Evolutionary conservation across 2,888 invertebrate genomes (phyloP).

Genomic region (Colostygia pectinataria): DNA sequence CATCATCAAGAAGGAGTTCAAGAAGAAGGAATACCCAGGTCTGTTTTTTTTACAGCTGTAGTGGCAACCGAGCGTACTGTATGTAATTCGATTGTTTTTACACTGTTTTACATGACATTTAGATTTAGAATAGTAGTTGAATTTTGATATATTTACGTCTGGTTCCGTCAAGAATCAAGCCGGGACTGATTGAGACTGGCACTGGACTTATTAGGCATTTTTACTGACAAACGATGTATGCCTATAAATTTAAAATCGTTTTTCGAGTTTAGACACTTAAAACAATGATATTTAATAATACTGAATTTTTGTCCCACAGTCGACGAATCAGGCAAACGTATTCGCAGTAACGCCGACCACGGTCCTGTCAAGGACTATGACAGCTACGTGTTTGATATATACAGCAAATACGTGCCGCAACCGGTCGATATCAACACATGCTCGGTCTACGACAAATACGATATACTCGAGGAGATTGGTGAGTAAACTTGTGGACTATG

Average conservation of each 20-base stretch:
- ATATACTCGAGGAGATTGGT: constrained; percentile 99
- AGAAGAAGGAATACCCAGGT: constrained; percentile 90
- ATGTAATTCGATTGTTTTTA: too few relatives aligned
- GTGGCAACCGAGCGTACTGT: too few relatives aligned
- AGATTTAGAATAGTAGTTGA: too few relatives aligned
- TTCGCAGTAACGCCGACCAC: constrained; percentile 94
- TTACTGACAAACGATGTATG: too few relatives aligned
- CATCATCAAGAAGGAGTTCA: constrained; percentile 88
- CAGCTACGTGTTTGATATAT: constrained; percentile 98
- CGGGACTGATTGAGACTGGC: too few relatives aligned
- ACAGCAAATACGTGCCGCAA: constrained; percentile 98
- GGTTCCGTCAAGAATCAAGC: too few relatives aligned
- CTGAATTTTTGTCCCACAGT: constrained; percentile 58
- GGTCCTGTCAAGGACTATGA: constrained; percentile 97
- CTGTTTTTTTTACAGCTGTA: not conserved
- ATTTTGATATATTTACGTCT: too few relatives aligned
- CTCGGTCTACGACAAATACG: constrained; percentile 98
- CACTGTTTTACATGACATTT: too few relatives aligned
- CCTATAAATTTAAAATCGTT: too few relatives aligned
- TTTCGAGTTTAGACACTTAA: too few relatives aligned
- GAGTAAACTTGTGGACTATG: constrained; percentile 47
- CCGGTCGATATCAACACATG: constrained; percentile 97
- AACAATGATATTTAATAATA: too few relatives aligned
- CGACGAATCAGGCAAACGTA: constrained; percentile 93
- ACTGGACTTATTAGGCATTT: too few relatives aligned